Evolutionary conservation across 2,797 vertebrate species (phyloP), one percentile per base, ranked within the genome.

Genomic region (Ctenosaura bakeri): DNA sequence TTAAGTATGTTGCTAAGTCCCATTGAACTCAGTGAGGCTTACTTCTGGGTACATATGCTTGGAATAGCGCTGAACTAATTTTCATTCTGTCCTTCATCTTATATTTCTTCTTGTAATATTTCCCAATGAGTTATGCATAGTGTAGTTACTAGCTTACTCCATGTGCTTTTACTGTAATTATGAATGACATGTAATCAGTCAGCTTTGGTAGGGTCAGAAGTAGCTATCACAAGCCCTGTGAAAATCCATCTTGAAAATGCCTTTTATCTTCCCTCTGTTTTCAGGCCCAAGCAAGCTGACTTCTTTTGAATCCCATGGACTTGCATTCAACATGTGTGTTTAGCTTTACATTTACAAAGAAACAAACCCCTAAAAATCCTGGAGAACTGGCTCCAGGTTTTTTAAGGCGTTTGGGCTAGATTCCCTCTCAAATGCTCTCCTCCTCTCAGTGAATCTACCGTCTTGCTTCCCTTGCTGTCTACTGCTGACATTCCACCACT

Each of bases 201-300:
- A 73, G 76, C 26, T 64, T 66, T 46, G 35, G 20, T 22, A 84
- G 50, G 77, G 18, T 56, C 29, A 83, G 71, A 42, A 74, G 20
- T 26, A 14, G 22, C 8, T 12, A 84, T 66, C 16, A 20, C 42
- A 84, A 84, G 62, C 42, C 46, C 79, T 54, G 7, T 80, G 50
- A 76, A 83, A 66, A 71, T 24, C 42, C 84, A 83, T 84, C 78
- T 90, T 80, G 76, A 86, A 90, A 90, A 80, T 86, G 38, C 18
- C 38, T 87, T 87, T 82, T 78, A 56, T 59, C 32, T 82, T 46
- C 38, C 62, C 29, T 71, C 87, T 62, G 85, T 74, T 79, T 78
- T 83, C 18, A 50, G 35, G 50, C n/a, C 62, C 59, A 79, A 79
- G 73, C 18, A 83, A 16, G n/a, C 4, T 84, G 82, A 29, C 32